These are phyloP conservation scores for Bergia sp. DNA, from an alignment of 92 coral and sea anemone genomes.

Conservation along the genomic window DNA sequence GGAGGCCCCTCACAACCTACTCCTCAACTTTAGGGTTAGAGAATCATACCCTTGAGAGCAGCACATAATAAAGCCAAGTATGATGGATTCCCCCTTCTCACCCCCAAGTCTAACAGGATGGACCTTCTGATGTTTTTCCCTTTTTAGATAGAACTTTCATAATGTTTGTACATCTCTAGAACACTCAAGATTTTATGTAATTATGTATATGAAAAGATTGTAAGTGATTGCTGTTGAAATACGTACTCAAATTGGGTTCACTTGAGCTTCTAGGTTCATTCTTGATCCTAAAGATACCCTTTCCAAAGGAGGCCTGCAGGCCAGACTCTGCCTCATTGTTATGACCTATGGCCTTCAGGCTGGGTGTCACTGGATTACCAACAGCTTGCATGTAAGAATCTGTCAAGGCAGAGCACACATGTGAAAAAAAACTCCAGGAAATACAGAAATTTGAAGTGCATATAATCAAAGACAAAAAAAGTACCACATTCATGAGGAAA, in stretches of 20 bases:
- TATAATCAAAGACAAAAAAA: too few species aligned
- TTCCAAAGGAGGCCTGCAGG: slow-evolving; percentile 87
- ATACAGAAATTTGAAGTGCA: too few species aligned
- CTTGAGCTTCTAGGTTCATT: slow-evolving; percentile 84
- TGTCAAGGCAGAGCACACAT: slow-evolving; percentile 19
- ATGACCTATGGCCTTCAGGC: slow-evolving; percentile 57
- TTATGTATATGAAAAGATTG: background rate
- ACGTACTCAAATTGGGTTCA: slow-evolving; percentile 92
- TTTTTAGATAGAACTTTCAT: background rate
- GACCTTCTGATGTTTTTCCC: too few species aligned
- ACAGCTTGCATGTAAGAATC: slow-evolving; percentile 82
- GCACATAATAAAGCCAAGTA: too few species aligned
- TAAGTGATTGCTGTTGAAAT: background rate
- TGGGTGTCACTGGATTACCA: slow-evolving; percentile 81
- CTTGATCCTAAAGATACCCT: slow-evolving; percentile 81
- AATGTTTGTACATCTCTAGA: background rate
- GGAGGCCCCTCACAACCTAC: too few species aligned
- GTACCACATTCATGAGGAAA: too few species aligned
- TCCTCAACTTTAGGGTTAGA: too few species aligned
- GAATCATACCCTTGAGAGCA: too few species aligned
- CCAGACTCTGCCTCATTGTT: slow-evolving; percentile 50
- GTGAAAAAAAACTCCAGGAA: background rate
- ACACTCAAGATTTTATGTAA: background rate
- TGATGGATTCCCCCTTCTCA: too few species aligned
- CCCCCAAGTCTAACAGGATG: too few species aligned